These are phyloP conservation scores for Neelides folsomi DNA, from an alignment of 2,888 invertebrate genomes.

Conservation along the genomic window DNA sequence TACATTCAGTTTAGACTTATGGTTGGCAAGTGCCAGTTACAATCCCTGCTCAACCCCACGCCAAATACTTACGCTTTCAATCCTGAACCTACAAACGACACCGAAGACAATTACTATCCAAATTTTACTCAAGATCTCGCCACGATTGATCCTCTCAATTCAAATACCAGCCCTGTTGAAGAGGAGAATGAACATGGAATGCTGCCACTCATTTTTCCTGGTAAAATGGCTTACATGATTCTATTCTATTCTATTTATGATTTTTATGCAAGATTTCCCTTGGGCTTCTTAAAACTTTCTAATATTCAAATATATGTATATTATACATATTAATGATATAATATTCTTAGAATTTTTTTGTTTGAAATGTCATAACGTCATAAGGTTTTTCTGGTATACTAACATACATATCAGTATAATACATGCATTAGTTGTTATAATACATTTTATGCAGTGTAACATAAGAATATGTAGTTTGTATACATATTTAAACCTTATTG, in stretches of 20 bases:
- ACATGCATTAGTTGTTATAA: no score
- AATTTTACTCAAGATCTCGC: background rate
- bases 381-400: no score
- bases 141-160: background rate
- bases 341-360: no score
- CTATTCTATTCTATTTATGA: background rate
- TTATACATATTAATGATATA: no score
- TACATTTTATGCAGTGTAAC: no score
- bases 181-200: constrained; percentile 6
- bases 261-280: background rate
- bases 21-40: constrained; percentile 20
- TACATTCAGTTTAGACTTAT: constrained; percentile 27
- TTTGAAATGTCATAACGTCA: no score
- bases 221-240: constrained; percentile 9
- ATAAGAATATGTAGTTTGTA: no score
- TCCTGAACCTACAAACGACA: constrained; percentile 1
- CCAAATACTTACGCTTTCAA: background rate
- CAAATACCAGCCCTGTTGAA: background rate
- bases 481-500: no score
- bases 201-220: constrained; percentile 22
- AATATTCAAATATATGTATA: no score
- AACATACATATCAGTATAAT: no score
- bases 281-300: background rate
- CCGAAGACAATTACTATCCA: constrained; percentile 6
- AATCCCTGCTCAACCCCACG: constrained; percentile 9